A percentile compares a stretch with the other conserved stretches of the same genome.
Conservation (phyloP, 2,888 invertebrate species). For the Stratiomys singularior region DNA sequence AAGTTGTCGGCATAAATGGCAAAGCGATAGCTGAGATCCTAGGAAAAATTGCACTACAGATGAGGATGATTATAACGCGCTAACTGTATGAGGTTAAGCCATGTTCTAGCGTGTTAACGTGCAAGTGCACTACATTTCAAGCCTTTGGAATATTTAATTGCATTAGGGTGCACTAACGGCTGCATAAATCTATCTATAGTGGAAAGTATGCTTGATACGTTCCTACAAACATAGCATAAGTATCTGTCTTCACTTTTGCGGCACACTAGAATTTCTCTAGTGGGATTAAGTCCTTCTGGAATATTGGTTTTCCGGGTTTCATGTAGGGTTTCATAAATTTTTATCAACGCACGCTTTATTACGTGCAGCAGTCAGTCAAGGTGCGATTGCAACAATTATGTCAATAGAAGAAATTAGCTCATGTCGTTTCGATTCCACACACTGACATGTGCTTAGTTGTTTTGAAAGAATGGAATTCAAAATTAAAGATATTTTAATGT, state of each 20-base stretch:
- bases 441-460: too few species aligned
- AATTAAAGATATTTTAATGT: too few species aligned
- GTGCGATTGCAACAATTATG: neutral
- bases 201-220: neutral
- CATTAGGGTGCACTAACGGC: slow-evolving; percentile 8
- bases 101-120: neutral
- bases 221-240: neutral
- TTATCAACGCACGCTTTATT: slow-evolving; percentile 1
- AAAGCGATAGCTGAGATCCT: neutral
- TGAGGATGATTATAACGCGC: slow-evolving; percentile 9
- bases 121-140: slow-evolving; percentile 22
- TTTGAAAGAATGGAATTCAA: too few species aligned
- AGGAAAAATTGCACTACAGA: slow-evolving; percentile 6
- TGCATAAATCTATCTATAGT: neutral
- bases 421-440: too few species aligned
- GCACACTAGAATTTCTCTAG: neutral
- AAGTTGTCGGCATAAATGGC: too few species aligned
- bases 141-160: slow-evolving; percentile 23
- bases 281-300: slow-evolving; percentile 5
- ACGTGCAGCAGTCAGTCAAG: neutral
- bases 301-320: slow-evolving; percentile 30
- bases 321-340: slow-evolving; percentile 30
- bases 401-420: neutral
- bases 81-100: slow-evolving; percentile 24
- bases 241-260: neutral